Conservation (phyloP, 2,888 invertebrate genomes). For the Himalopsyche anomala region DNA sequence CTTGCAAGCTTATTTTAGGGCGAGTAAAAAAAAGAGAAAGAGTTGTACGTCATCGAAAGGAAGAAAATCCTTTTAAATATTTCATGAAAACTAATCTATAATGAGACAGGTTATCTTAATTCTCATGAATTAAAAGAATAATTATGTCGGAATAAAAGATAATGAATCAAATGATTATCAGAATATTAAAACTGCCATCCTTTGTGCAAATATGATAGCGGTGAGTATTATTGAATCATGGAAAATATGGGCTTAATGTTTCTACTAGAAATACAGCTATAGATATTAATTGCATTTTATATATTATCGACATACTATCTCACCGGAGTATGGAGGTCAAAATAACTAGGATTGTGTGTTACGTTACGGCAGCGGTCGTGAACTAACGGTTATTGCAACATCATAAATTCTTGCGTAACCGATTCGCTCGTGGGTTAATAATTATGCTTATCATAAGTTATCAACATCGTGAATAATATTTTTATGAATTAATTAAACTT, state of each 20-base stretch:
- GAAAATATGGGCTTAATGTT: neutral
- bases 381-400: conserved; percentile 31
- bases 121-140: no score
- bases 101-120: no score
- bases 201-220: neutral
- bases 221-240: neutral
- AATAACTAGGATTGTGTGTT: conserved; percentile 19
- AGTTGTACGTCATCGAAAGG: no score
- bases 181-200: neutral
- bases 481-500: neutral
- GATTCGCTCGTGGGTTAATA: conserved; percentile 11
- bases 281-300: neutral
- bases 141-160: no score
- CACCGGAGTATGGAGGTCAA: neutral
- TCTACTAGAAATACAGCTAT: conserved; percentile 7
- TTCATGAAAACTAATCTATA: no score
- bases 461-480: neutral
- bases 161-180: no score
- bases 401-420: conserved; percentile 26
- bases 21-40: no score
- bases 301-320: conserved; percentile 14
- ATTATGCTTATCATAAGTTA: neutral
- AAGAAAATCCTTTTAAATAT: no score
- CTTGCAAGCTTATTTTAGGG: no score
- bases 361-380: conserved; percentile 11